Evolutionary conservation across 2,888 invertebrate species (phyloP).

Genomic region (Dicranocentrus wangi): DNA sequence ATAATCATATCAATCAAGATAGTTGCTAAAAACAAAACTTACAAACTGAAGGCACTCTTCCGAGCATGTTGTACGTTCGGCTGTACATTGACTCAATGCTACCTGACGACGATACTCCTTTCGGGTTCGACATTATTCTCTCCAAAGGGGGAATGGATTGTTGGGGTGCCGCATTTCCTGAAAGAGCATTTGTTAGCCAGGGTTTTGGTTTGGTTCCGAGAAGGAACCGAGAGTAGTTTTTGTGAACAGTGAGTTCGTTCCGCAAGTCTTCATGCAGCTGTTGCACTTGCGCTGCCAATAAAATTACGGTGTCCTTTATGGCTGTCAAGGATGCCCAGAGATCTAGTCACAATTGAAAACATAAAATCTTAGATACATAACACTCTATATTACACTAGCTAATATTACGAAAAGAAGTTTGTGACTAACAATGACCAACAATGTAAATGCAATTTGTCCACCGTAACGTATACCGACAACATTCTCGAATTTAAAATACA

Average conservation of each 20-base stretch:
- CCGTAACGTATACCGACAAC: no score
- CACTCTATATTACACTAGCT: no score
- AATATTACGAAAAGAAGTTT: no score
- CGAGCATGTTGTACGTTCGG: conserved; percentile 13
- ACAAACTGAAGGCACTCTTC: conserved; percentile 16
- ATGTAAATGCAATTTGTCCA: no score
- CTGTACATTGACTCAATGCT: conserved; percentile 12
- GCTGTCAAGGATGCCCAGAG: conserved; percentile 33
- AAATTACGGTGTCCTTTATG: conserved; percentile 40
- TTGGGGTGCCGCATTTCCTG: neutral
- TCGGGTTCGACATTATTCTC: conserved; percentile 21
- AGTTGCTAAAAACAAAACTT: neutral
- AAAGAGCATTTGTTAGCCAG: conserved; percentile 29
- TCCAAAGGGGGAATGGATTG: conserved; percentile 20
- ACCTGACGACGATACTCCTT: neutral
- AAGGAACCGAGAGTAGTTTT: conserved; percentile 18
- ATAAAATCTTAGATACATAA: no score
- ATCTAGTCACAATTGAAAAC: no score
- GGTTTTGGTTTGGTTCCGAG: conserved; percentile 22
- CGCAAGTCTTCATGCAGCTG: conserved; percentile 43
- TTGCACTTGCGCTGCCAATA: conserved; percentile 49
- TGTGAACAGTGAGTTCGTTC: conserved; percentile 27
- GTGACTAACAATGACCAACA: no score
- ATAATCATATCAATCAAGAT: neutral
- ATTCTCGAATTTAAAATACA: no score